Conservation (phyloP, 2,888 invertebrate species). For the Tipula unca region DNA sequence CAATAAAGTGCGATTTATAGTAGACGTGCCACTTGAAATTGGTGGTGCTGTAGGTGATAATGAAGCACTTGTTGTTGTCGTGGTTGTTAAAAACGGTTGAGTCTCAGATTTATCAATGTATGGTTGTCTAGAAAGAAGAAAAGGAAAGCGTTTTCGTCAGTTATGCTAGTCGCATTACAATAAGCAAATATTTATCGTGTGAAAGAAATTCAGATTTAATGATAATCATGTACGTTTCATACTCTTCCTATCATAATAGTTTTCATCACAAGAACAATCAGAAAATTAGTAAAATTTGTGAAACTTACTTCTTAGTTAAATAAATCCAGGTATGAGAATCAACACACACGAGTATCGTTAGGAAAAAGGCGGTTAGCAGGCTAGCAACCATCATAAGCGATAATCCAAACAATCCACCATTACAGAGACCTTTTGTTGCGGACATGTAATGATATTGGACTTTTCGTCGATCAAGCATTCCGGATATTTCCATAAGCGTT, state of each 20-base stretch:
- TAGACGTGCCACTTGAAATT: slow-evolving; percentile 33
- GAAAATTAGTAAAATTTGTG: not conserved
- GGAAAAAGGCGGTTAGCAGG: slow-evolving; percentile 74
- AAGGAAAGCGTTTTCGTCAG: not conserved
- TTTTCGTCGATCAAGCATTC: slow-evolving; percentile 71
- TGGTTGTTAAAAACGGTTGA: slow-evolving; percentile 39
- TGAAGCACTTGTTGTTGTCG: slow-evolving; percentile 38
- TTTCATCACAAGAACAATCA: slow-evolving; percentile 14
- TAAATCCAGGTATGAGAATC: slow-evolving; percentile 97
- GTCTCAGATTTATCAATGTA: slow-evolving; percentile 42
- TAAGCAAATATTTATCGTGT: not conserved
- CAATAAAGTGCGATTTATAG: slow-evolving; percentile 40
- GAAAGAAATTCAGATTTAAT: slow-evolving; percentile 9
- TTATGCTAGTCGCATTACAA: not conserved
- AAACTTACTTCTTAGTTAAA: slow-evolving; percentile 72
- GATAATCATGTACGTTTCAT: slow-evolving; percentile 2
- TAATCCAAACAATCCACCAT: slow-evolving; percentile 70
- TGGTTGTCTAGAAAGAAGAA: slow-evolving; percentile 27
- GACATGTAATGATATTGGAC: slow-evolving; percentile 74
- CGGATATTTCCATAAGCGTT: slow-evolving; percentile 40
- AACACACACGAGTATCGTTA: slow-evolving; percentile 86
- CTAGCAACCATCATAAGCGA: slow-evolving; percentile 84
- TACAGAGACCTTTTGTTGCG: slow-evolving; percentile 72
- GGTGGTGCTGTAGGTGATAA: slow-evolving; percentile 38
- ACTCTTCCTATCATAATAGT: slow-evolving; percentile 18